Base-by-base conservation (phyloP, 2,113 vertebrate species). In the Leptodactylus fuscus region DNA sequence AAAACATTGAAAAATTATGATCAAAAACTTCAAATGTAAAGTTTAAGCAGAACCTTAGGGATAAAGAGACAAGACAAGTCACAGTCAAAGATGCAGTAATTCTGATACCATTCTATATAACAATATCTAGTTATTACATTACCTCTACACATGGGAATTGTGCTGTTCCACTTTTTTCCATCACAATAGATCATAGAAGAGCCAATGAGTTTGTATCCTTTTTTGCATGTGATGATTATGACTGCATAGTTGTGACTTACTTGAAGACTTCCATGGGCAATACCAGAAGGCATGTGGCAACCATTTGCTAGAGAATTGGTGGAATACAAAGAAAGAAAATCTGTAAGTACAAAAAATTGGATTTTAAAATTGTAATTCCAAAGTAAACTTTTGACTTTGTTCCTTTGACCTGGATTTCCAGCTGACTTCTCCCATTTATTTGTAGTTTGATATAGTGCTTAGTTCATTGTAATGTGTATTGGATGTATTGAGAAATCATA, bases 121-220 rank as follows among this genome's bases (percentile, higher is more conserved):
- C 12, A 34, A 16, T 8, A 67, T 16, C 5, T 16, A 32, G 15
- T 18, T 32, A 13, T 15, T 62, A 67, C 2, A 32, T 0, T 67
- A 67, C 93, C 93, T 91, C 89, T 91, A 84, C 93, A 94, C 3
- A 88, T 84, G 73, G 93, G 93, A 32, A 87, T 89, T 71, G 90
- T 90, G 86, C 88, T 76, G 4, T 92, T 94, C 93, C 93, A 94
- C 2, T 1, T 89, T 67, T 73, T 88, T 55, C 93, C 92, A 75
- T 90, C 90, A 79, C 93, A 94, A 81, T 91, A 94, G 18, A 93
- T 81, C 67, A 89, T 55, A 0, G 89, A 82, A 12, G 90, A 87
- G 4, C 93, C 93, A 9, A 71, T 82, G 22, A 94, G 90, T 34
- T 60, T 80, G 86, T 91, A 94, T 36, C 93, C 91, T n/a, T 49